A percentile compares a stretch with the other conserved stretches of the same genome.
phyloP scores from a whole-genome alignment of 2,888 invertebrate species.

The Scaptomyza cyrtandrae region DNA sequence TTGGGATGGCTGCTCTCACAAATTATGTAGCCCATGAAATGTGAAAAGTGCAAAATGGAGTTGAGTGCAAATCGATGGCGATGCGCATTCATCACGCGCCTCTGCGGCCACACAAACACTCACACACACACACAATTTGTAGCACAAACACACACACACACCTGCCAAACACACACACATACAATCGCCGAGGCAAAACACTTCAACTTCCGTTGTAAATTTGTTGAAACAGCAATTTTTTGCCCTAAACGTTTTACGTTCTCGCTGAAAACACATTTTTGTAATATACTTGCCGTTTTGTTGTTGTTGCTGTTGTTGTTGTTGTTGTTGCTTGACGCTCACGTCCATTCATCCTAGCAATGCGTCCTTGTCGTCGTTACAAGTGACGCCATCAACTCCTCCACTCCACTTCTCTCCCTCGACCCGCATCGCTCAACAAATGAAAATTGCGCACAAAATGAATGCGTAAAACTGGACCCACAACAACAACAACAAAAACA shows the following conservation, averaged over 20 bases:
- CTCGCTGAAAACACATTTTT: constrained; percentile 63
- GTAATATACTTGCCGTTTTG: constrained; percentile 71
- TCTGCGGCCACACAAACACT: constrained; percentile 35
- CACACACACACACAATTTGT: constrained; percentile 33
- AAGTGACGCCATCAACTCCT: constrained; percentile 27
- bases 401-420: neutral
- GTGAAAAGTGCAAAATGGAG: constrained; percentile 77
- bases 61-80: constrained; percentile 77
- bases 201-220: constrained; percentile 78
- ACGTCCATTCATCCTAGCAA: constrained; percentile 63
- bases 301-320: constrained; percentile 10
- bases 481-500: neutral
- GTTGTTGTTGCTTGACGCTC: constrained; percentile 52
- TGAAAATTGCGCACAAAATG: constrained; percentile 63
- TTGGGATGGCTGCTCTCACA: constrained; percentile 32
- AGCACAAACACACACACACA: constrained; percentile 6
- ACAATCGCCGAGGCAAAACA: constrained; percentile 43
- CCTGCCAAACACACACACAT: constrained; percentile 32
- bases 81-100: constrained; percentile 74
- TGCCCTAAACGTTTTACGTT: constrained; percentile 58
- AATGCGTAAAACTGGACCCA: constrained; percentile 68
- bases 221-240: constrained; percentile 78
- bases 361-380: constrained; percentile 49
- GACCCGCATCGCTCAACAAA: constrained; percentile 20
- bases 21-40: constrained; percentile 72